phyloP scores from a whole-genome alignment of 37 sponge, comb jelly and placozoan genomes.

The Mnemiopsis leidyi region DNA sequence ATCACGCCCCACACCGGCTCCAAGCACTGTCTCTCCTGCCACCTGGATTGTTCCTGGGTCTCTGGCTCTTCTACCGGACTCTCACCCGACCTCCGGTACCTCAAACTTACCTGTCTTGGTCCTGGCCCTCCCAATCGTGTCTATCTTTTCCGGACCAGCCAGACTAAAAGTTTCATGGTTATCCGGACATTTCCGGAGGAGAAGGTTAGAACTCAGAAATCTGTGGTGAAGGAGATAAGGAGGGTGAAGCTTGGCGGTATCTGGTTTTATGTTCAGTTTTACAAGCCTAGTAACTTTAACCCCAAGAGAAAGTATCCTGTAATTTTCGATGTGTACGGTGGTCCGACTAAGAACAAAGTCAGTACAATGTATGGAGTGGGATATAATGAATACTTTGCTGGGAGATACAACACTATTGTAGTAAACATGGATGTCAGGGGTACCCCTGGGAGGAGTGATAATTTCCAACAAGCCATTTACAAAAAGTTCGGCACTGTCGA shows the following conservation, averaged over 20 bases:
- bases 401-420: not conserved
- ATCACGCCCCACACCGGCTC: slow-evolving; percentile 16
- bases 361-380: not conserved
- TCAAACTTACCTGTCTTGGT: slow-evolving; percentile 2
- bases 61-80: not conserved
- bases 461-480: not conserved
- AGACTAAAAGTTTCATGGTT: not conserved
- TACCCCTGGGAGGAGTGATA: not conserved
- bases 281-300: not conserved
- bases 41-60: not conserved
- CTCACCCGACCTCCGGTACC: not conserved
- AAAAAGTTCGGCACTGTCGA: slow-evolving; percentile 8
- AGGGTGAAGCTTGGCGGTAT: not conserved
- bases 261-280: slow-evolving; percentile 14
- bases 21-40: not conserved
- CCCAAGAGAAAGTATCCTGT: not conserved
- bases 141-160: not conserved
- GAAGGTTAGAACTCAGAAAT: not conserved
- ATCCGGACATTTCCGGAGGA: not conserved
- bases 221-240: not conserved
- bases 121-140: not conserved
- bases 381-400: not conserved
- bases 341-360: not conserved
- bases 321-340: not conserved
- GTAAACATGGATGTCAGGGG: slow-evolving; percentile 17